Base-by-base conservation (phyloP, 2,113 vertebrate genomes). In the Brienomyrus brachyistius region DNA sequence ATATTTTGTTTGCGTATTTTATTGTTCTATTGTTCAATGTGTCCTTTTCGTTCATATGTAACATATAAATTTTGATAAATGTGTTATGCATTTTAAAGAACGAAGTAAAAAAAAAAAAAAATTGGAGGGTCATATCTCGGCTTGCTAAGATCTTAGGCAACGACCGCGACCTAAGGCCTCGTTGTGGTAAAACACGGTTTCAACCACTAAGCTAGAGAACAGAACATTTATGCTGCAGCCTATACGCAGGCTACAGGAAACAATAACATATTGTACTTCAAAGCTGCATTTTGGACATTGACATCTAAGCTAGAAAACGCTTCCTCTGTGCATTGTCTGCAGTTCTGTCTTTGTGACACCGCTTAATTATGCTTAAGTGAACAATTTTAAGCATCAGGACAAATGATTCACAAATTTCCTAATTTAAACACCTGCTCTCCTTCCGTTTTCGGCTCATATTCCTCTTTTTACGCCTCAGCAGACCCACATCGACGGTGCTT, bases 401-500 rank as follows among this genome's bases (percentile, higher is more conserved):
- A 80, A 80, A 35, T 80, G 35, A 43, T 80, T 80, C 74, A 80
- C 31, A 80, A 43, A 43, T 35, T 43, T 35, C 31, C 74, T 8
- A 80, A 80, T 80, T 40, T 80, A 77, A 77, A 19, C 35, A 17
- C 35, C 15, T 19, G 74, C n/a, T 80, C 74, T 80, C 15, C 74
- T 35, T 80, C 74, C 74, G 13, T 80, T 80, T 43, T 80, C 43
- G 17, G 35, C 15, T 31, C n/a, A 13, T 4, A 70, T 70, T 70
- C 62, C 62, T 27, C 62, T 70, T 70, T 70, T 7, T 31, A 4
- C 13, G n/a, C 62, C 62, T 31, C 27, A 70, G 62, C 62, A 31
- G 59, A 66, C 11, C 59, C 3, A 9, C n/a, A 11, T 52, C 31
- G 7, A 0, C 88, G 91, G 11, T 54, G 94, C 97, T 97, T 92